phyloP scores from a whole-genome alignment of 2,888 invertebrate species.

The Drosophila hawaiiensis region DNA sequence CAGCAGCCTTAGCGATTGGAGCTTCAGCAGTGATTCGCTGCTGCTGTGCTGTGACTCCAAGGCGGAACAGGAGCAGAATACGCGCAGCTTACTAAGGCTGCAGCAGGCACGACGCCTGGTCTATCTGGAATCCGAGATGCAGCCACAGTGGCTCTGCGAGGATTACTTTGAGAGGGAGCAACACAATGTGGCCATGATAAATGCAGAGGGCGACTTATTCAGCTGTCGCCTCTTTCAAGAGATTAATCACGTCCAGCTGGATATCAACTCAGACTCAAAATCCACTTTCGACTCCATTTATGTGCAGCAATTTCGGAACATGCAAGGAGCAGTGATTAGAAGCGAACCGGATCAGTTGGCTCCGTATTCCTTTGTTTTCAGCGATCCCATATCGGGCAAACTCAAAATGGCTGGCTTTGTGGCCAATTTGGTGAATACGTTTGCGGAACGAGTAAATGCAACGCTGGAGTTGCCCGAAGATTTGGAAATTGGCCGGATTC shows the following conservation, averaged over 20 bases:
- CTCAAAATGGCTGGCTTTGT: background rate
- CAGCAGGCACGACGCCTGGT: conserved; percentile 3
- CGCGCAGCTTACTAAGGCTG: background rate
- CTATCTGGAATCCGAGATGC: background rate
- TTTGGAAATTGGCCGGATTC: background rate
- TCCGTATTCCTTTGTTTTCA: too few relatives aligned
- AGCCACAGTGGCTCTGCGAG: background rate
- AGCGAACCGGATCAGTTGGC: background rate
- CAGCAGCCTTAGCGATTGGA: background rate
- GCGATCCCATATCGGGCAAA: background rate
- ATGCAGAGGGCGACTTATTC: background rate
- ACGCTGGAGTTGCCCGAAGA: conserved; percentile 20
- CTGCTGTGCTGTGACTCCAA: conserved; percentile 1
- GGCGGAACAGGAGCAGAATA: background rate
- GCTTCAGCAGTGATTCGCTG: background rate
- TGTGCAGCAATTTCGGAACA: conserved; percentile 4
- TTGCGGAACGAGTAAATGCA: background rate
- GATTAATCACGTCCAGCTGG: background rate
- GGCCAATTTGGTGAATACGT: background rate
- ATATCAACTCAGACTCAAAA: background rate
- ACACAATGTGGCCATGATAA: conserved; percentile 1
- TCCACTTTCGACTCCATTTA: background rate
- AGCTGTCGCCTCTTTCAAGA: conserved; percentile 3
- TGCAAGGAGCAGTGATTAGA: conserved; percentile 1
- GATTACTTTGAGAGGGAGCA: conserved; percentile 5